Percentiles rank a stretch among this genome's conserved stretches.
Conservation (phyloP, 2,888 invertebrate genomes). For the Lochmaea capreae region DNA sequence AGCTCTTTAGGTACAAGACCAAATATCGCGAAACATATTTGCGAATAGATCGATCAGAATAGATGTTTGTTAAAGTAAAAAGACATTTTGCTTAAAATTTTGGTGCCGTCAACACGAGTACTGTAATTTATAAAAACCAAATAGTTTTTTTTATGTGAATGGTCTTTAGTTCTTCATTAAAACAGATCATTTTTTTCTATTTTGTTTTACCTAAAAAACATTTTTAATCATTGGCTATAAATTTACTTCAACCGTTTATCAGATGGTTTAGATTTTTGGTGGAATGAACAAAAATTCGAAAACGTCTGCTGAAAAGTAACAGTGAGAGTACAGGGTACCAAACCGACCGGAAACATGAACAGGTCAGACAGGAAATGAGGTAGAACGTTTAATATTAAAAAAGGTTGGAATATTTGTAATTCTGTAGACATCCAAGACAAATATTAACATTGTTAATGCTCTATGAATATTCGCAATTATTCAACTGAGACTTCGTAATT, state of each 20-base stretch:
- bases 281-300: neutral
- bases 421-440: neutral
- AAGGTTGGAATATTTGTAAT: conserved; percentile 25
- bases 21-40: no score
- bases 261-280: neutral
- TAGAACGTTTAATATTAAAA: conserved; percentile 35
- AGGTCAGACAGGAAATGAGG: conserved; percentile 39
- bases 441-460: neutral
- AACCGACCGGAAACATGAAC: conserved; percentile 39
- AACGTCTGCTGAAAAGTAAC: neutral
- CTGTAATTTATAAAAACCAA: no score
- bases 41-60: no score
- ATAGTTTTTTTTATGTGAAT: no score
- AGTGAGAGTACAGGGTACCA: conserved; percentile 8
- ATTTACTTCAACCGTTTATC: neutral
- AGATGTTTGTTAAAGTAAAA: no score
- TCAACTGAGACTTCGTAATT: neutral
- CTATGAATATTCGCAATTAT: conserved; percentile 2
- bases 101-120: no score
- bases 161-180: no score
- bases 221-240: neutral
- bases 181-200: no score
- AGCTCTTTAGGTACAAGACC: no score
- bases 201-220: no score
- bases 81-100: no score